Evolutionary conservation across 2,888 invertebrate species (phyloP).

Genomic region (Diachrysia chrysitis): DNA sequence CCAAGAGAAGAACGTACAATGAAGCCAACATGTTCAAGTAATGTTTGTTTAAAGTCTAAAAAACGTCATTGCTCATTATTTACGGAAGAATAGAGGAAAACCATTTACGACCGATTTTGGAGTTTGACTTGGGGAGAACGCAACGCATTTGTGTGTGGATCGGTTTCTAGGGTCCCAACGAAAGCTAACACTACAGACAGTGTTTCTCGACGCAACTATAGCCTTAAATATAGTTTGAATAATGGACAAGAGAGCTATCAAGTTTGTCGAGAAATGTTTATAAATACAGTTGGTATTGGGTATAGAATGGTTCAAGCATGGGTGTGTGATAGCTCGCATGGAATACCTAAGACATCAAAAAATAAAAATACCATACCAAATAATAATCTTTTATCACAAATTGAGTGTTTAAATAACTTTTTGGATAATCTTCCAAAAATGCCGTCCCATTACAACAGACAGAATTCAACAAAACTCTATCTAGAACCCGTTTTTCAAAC

Average conservation of each 20-base stretch:
- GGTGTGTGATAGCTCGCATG: conserved; percentile 19
- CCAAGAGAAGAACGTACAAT: conserved; percentile 21
- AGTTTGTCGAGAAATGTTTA: conserved; percentile 27
- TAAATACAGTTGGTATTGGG: conserved; percentile 21
- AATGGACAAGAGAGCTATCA: conserved; percentile 28
- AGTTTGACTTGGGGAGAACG: conserved; percentile 26
- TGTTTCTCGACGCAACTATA: conserved; percentile 20
- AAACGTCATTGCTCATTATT: conserved; percentile 21
- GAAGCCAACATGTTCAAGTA: conserved; percentile 18
- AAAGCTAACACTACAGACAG: conserved; percentile 25
- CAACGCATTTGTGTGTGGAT: conserved; percentile 17
- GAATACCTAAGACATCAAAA: conserved; percentile 24
- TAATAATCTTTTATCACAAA: conserved; percentile 20
- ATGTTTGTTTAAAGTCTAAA: conserved; percentile 18
- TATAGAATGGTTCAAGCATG: conserved; percentile 9
- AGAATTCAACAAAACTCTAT: conserved; percentile 28
- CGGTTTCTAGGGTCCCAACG: conserved; percentile 18
- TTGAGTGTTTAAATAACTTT: conserved; percentile 25
- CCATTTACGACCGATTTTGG: conserved; percentile 25
- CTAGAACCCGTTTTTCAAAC: conserved; percentile 31
- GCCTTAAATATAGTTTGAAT: conserved; percentile 25
- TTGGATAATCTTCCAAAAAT: conserved; percentile 29
- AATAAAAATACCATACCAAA: conserved; percentile 22
- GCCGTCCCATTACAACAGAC: conserved; percentile 24
- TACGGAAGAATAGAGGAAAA: conserved; percentile 25